Base-by-base conservation (phyloP, 1,140 invertebrate species). In the Hycleus phaleratus region DNA sequence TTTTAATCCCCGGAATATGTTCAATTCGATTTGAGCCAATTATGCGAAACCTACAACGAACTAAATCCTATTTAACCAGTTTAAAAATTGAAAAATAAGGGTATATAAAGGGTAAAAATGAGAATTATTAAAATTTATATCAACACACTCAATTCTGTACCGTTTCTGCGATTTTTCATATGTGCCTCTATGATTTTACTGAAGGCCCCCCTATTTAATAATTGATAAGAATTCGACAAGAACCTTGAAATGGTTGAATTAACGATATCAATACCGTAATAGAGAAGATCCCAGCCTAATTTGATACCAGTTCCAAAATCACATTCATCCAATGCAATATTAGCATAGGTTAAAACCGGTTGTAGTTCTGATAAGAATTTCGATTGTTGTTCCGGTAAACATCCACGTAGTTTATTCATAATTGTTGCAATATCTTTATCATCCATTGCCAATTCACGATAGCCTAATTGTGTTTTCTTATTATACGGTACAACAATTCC, bases 301-400 rank as follows among this genome's bases (percentile, higher is more conserved):
- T 97, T 93, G 2, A 97, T 69, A 4, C 90, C 88, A 48, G 90
- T 93, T 1, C 93, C 94, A 77, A 94, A 95, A 74, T 97, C 94
- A 72, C 90, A 93, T 74, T 97, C 94, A 73, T 97, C 94, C 59
- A 88, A 86, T 2, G 93, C 92, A 73, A 94, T 94, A 68, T 84
- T 90, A 5, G 90, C 84, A 64, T 82, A 83, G 39, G 86, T 90
- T 26, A 93, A 81, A 6, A 93, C 74, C 63, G 88, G 85, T 62
- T 93, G 86, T 3, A 96, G 70, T 6, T 84, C 78, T 55, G 77
- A 82, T 59, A 84, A 77, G 59, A 77, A 74, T 63, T 67, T 77
- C 58, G 77, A 78, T 65, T 82, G 83, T 56, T 77, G 68, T 47
- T 87, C 83, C 7, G 72, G 74, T 65, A 77, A 75, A 38, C 82